These are phyloP conservation scores for Halcyon badia DNA, from an alignment of 2,797 vertebrate species.

Conservation along the genomic window DNA sequence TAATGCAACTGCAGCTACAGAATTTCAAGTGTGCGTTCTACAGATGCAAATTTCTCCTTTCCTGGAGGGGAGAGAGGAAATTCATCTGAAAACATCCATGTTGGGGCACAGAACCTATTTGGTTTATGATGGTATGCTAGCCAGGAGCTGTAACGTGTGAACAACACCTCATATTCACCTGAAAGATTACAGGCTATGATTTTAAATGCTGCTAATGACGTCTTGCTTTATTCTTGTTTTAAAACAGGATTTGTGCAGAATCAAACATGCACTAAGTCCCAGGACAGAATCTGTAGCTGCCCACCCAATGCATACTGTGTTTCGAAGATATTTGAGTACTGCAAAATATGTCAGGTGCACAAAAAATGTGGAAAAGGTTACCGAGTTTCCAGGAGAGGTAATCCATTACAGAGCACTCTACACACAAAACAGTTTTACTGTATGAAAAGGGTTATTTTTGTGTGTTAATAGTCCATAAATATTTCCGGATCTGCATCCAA, in stretches of 20 bases:
- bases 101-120: neutral
- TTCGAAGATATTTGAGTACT: neutral
- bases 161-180: neutral
- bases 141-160: neutral
- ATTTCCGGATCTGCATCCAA: neutral
- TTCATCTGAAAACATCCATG: neutral
- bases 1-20: neutral
- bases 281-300: conserved; percentile 75
- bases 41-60: neutral
- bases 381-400: conserved; percentile 65
- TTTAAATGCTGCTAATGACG: neutral
- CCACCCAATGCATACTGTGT: conserved; percentile 55
- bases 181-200: neutral
- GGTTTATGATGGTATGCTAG: neutral
- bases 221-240: neutral
- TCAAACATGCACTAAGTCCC: conserved; percentile 30
- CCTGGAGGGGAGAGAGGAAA: neutral
- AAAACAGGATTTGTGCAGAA: conserved; percentile 65
- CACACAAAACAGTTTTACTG: neutral
- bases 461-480: neutral
- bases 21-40: neutral
- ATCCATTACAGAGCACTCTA: neutral
- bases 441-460: neutral
- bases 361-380: conserved; percentile 60
- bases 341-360: conserved; percentile 24